Conservation (phyloP, 2,113 vertebrate genomes). For the Sebastes fasciatus region DNA sequence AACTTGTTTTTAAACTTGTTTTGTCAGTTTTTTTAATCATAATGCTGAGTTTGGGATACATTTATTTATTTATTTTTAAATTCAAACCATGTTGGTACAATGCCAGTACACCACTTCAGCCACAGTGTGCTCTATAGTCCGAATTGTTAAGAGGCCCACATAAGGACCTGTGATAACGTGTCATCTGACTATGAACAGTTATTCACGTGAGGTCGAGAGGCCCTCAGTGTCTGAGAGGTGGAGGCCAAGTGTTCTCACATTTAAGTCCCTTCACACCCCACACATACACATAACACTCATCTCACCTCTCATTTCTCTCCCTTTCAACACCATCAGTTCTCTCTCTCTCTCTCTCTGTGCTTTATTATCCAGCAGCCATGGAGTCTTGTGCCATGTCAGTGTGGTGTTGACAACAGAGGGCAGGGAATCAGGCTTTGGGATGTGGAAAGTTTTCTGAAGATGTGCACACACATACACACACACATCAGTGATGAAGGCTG, state of each 20-base stretch:
- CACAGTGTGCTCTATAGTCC: background rate
- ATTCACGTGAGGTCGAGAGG: constrained; percentile 40
- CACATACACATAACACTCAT: too few relatives aligned
- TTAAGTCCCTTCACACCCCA: background rate
- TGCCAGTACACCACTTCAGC: too few relatives aligned
- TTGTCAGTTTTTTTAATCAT: too few relatives aligned
- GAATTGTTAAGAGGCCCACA: background rate
- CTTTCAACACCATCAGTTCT: too few relatives aligned
- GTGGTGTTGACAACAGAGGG: constrained; percentile 27
- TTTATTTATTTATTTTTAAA: too few relatives aligned
- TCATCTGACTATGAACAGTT: constrained; percentile 17
- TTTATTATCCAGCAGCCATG: constrained; percentile 10
- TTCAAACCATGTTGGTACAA: too few relatives aligned
- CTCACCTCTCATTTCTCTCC: too few relatives aligned
- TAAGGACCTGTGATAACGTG: background rate
- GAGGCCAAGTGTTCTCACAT: background rate
- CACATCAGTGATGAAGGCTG: background rate
- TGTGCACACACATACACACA: background rate
- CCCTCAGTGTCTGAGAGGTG: background rate
- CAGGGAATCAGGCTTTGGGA: constrained; percentile 5
- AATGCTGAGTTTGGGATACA: too few relatives aligned
- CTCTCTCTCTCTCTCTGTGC: too few relatives aligned
- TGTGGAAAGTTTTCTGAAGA: background rate
- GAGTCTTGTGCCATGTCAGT: constrained; percentile 5
- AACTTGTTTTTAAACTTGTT: too few relatives aligned